A percentile compares a stretch with the other conserved stretches of the same genome.
phyloP scores from a whole-genome alignment of 2,797 vertebrate genomes.

The Molossus molossus region DNA sequence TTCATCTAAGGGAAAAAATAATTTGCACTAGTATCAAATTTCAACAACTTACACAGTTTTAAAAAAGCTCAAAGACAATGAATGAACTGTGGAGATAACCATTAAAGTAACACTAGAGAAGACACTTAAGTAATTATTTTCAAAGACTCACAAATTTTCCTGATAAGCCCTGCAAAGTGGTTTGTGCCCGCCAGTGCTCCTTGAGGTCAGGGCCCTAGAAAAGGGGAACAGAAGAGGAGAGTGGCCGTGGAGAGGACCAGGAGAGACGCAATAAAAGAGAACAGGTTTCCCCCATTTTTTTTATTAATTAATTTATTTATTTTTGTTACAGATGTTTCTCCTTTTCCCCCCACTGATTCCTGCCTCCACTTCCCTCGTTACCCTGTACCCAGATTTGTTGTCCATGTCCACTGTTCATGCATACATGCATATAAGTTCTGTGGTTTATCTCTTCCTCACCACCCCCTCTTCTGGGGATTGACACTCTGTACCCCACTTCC shows the following conservation, averaged over 20 bases:
- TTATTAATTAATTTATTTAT: no score
- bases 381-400: no score
- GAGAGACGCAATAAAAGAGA: conserved; percentile 24
- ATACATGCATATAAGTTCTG: no score
- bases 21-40: conserved; percentile 67
- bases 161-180: conserved; percentile 34
- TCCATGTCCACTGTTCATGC: no score
- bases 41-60: conserved; percentile 60
- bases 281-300: not conserved
- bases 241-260: not conserved
- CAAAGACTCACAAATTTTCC: conserved; percentile 36
- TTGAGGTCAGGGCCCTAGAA: not conserved
- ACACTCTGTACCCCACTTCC: no score
- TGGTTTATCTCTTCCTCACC: no score
- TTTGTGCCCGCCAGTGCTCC: not conserved
- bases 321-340: no score
- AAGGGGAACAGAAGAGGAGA: not conserved
- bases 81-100: conserved; percentile 19
- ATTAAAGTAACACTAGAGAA: conserved; percentile 37
- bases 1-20: conserved; percentile 63
- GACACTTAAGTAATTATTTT: not conserved
- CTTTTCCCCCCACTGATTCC: no score
- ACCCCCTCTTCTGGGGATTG: no score
- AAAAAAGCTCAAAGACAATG: conserved; percentile 53
- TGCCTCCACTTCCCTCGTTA: no score